Percentiles rank a stretch among this genome's conserved stretches.
Conservation (phyloP, 2,797 vertebrate species). For the Distichodus sexfasciatus region DNA sequence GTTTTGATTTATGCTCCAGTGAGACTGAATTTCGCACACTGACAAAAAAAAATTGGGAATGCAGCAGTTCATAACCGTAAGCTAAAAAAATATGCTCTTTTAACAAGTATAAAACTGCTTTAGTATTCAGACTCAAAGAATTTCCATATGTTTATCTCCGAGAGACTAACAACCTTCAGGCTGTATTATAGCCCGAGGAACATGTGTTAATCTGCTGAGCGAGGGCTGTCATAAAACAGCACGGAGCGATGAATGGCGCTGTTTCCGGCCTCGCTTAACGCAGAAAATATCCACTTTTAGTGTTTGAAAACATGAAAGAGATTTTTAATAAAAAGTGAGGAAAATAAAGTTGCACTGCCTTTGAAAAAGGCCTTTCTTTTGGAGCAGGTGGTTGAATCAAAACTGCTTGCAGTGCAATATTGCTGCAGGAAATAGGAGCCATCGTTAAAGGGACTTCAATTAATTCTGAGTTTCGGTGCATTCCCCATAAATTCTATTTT, state of each 20-base stretch:
- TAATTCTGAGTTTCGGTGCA: constrained; percentile 16
- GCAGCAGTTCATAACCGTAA: constrained; percentile 22
- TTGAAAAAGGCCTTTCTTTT: not conserved
- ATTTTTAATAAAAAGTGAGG: constrained; percentile 29
- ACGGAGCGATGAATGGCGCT: constrained; percentile 25
- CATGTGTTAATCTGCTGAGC: constrained; percentile 41
- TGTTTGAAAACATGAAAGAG: constrained; percentile 41
- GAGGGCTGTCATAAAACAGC: constrained; percentile 32
- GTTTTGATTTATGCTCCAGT: too few species aligned
- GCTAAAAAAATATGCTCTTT: constrained; percentile 26
- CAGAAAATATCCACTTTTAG: constrained; percentile 17
- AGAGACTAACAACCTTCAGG: constrained; percentile 41
- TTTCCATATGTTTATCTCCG: constrained; percentile 49
- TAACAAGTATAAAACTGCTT: constrained; percentile 37
- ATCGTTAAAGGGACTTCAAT: constrained; percentile 44
- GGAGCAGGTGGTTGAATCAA: constrained; percentile 47
- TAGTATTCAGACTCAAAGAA: constrained; percentile 37
- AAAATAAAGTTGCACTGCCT: constrained; percentile 15
- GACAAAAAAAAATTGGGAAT: constrained; percentile 24
- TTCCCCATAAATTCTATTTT: not conserved
- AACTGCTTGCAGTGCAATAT: constrained; percentile 46
- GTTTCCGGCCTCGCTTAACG: constrained; percentile 25
- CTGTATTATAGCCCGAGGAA: constrained; percentile 35
- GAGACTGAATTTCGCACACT: too few species aligned
- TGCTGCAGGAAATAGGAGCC: constrained; percentile 32